Evolutionary conservation across 2,797 vertebrate genomes (phyloP).

Genomic region (Syndactyla subalaris): DNA sequence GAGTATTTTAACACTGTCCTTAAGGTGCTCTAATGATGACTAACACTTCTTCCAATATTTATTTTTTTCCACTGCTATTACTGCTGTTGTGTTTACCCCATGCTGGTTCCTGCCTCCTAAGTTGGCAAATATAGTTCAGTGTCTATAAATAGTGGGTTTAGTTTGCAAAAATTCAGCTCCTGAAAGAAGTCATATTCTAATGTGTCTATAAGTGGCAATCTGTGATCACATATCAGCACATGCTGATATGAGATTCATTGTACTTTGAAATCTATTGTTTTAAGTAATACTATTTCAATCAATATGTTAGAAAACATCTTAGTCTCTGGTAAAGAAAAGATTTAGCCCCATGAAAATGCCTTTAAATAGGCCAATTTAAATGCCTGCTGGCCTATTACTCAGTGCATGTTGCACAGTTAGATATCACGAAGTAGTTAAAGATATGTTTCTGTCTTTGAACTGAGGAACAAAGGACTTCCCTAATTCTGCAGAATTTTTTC

Average conservation of each 20-base stretch:
- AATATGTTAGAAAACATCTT: neutral
- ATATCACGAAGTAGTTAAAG: neutral
- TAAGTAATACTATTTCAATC: neutral
- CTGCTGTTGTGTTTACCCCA: neutral
- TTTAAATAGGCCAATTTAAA: neutral
- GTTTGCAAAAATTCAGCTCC: neutral
- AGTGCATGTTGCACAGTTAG: neutral
- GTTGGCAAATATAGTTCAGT: neutral
- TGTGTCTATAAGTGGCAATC: neutral
- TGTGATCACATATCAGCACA: neutral
- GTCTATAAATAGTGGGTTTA: neutral
- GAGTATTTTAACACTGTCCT: neutral
- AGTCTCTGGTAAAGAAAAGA: neutral
- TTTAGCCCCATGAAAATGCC: neutral
- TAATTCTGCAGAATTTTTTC: neutral
- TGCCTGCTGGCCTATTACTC: neutral
- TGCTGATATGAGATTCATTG: neutral
- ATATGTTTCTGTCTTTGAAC: neutral
- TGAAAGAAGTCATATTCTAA: neutral
- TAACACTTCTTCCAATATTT: neutral
- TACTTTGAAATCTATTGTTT: neutral
- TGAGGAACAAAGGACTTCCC: neutral
- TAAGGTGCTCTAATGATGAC: neutral
- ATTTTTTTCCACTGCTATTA: neutral
- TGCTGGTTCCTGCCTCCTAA: neutral